Evolutionary conservation across 1,140 invertebrate species (phyloP).

Genomic region (Camponotus pennsylvanicus): DNA sequence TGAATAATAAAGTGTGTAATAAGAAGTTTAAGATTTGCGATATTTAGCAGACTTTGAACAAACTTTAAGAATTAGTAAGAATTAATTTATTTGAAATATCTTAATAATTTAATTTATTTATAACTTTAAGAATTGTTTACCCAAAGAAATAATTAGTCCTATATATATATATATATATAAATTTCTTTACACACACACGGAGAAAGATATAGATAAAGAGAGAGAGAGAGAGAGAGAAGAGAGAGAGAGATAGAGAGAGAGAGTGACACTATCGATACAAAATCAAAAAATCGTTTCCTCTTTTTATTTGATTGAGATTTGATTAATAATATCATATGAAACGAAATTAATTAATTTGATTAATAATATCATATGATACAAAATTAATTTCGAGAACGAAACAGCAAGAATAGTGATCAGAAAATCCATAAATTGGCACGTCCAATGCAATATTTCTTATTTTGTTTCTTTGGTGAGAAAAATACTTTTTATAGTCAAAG

Average conservation of each 20-base stretch:
- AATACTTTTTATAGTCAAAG: background rate
- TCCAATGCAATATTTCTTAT: background rate
- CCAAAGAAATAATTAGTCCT: background rate
- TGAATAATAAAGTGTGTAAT: background rate
- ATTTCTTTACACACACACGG: no score
- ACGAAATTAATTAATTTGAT: background rate
- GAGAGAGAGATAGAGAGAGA: no score
- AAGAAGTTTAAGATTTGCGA: conserved; percentile 4
- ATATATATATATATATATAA: no score
- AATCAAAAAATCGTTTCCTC: background rate
- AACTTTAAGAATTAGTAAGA: conserved; percentile 6
- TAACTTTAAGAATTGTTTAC: background rate
- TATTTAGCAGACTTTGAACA: background rate
- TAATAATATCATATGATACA: background rate
- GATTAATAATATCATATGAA: background rate
- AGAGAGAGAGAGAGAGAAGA: no score
- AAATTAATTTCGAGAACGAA: background rate
- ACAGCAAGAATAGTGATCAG: background rate
- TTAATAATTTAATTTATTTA: no score
- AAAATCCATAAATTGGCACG: background rate
- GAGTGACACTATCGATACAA: background rate
- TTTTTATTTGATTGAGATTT: background rate
- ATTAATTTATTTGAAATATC: no score
- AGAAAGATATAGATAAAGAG: no score
- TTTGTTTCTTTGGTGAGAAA: background rate